Percentiles rank a stretch among this genome's conserved stretches.
phyloP scores from a whole-genome alignment of 2,888 invertebrate genomes.

The Cheilosia pagana region DNA sequence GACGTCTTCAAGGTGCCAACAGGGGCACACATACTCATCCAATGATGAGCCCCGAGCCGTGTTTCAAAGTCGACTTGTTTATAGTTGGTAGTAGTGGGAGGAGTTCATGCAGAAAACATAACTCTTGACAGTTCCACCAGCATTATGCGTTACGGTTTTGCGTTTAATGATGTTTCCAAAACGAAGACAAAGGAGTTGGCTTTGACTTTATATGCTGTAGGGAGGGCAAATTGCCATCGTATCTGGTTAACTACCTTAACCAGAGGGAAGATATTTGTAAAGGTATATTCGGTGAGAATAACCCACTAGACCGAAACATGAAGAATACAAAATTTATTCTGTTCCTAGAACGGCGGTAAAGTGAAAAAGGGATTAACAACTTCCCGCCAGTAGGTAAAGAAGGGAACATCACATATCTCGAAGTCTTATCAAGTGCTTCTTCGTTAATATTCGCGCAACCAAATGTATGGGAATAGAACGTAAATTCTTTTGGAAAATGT shows the following conservation, averaged over 20 bases:
- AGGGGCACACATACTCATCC: conserved; percentile 31
- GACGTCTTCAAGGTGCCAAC: conserved; percentile 63
- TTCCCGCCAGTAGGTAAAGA: conserved; percentile 14
- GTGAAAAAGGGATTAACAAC: conserved; percentile 51
- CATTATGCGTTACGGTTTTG: conserved; percentile 51
- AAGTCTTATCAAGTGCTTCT: conserved; percentile 66
- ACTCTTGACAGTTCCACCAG: conserved; percentile 58
- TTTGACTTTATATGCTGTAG: not conserved
- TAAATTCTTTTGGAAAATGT: conserved; percentile 57
- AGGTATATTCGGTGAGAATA: conserved; percentile 62
- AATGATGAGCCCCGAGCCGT: conserved; percentile 30
- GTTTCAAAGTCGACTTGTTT: conserved; percentile 47
- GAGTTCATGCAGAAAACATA: conserved; percentile 71
- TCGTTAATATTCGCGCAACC: conserved; percentile 49
- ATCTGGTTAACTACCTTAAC: conserved; percentile 49
- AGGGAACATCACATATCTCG: conserved; percentile 51
- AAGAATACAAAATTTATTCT: conserved; percentile 56
- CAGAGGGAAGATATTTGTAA: conserved; percentile 13
- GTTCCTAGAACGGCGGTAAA: conserved; percentile 33
- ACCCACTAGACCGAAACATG: conserved; percentile 61
- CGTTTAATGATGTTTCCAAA: conserved; percentile 61
- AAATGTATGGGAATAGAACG: conserved; percentile 65
- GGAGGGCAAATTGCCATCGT: conserved; percentile 41
- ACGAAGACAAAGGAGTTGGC: conserved; percentile 42
- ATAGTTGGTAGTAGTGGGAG: conserved; percentile 20